Evolutionary conservation across 2,113 vertebrate species (phyloP).

Genomic region (Prionailurus bengalensis): DNA sequence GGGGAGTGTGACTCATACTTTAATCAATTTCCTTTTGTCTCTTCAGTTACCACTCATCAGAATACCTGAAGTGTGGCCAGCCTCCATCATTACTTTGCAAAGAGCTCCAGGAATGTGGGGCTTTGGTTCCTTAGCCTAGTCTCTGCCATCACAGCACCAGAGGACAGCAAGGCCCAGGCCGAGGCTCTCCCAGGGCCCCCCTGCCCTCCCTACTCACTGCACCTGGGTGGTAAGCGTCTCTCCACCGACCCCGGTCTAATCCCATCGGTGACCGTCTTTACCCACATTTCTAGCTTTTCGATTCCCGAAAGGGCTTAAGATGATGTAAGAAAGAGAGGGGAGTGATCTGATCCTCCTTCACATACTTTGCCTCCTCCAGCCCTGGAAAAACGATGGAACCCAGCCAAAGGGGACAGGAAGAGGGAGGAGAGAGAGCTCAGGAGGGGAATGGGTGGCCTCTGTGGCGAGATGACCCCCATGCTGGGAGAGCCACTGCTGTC

Average conservation of each 20-base stretch:
- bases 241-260: background rate
- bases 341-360: background rate
- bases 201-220: background rate
- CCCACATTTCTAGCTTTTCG: background rate
- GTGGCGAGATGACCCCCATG: accelerated
- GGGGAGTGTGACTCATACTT: background rate
- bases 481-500: background rate
- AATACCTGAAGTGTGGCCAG: background rate
- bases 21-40: background rate
- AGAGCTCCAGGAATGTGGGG: background rate
- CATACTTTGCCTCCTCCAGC: too few species aligned
- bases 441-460: accelerated
- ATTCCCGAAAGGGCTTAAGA: background rate
- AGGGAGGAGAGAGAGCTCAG: background rate
- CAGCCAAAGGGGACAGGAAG: background rate
- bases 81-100: background rate
- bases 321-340: background rate
- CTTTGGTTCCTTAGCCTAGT: background rate
- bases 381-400: background rate
- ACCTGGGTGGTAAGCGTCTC: accelerated
- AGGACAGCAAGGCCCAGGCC: background rate
- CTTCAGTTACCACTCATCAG: background rate
- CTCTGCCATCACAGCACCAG: background rate
- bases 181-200: background rate
- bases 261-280: background rate